Evolutionary conservation across 64 coral and sea anemone genomes (phyloP).

Genomic region (Pocillopora verrucosa): DNA sequence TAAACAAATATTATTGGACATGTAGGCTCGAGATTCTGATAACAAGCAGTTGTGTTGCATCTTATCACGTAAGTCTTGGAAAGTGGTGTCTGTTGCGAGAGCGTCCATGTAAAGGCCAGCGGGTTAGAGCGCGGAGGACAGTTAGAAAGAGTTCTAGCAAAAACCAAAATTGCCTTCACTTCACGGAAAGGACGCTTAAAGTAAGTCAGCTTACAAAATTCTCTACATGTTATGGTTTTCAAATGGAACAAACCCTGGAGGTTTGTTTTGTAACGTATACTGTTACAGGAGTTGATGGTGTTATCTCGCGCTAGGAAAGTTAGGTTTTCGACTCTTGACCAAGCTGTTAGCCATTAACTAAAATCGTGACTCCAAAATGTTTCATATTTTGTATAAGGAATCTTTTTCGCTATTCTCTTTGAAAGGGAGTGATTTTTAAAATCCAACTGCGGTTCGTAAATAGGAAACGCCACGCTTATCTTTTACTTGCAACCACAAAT

Average conservation of each 20-base stretch:
- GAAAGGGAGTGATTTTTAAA: constrained; percentile 7
- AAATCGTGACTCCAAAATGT: neutral
- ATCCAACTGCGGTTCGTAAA: neutral
- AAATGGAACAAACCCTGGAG: neutral
- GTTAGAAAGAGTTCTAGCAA: neutral
- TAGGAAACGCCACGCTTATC: neutral
- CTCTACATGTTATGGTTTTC: neutral
- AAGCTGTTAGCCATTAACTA: neutral
- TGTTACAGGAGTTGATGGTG: neutral
- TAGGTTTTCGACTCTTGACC: neutral
- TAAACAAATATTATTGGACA: constrained; percentile 38
- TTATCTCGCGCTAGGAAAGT: neutral
- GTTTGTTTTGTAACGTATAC: constrained; percentile 35
- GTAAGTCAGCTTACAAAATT: constrained; percentile 4
- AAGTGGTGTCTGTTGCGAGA: neutral
- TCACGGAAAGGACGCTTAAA: neutral
- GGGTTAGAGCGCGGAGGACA: neutral
- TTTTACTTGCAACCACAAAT: constrained; percentile 23
- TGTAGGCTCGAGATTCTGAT: neutral
- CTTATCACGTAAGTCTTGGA: constrained; percentile 7
- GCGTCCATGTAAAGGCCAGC: neutral
- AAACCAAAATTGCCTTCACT: neutral
- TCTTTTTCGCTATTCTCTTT: neutral
- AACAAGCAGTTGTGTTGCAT: neutral
- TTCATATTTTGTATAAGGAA: neutral